Evolutionary conservation across 2,797 vertebrate genomes (phyloP), one percentile per base, ranked within the genome.

Genomic region (Pampus argenteus): DNA sequence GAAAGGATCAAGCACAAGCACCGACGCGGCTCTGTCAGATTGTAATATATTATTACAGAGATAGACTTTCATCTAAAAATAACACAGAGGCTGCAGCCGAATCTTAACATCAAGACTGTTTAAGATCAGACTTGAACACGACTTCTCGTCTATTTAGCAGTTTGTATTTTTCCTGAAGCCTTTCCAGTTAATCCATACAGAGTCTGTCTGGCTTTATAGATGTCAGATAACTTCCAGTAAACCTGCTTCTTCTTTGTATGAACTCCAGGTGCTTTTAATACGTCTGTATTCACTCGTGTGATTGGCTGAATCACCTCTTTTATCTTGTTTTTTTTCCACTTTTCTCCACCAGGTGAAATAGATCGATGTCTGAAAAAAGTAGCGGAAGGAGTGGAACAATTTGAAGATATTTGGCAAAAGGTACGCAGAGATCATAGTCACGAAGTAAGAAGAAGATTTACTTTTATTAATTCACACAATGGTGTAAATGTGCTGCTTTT

Each of bases 291-390:
- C 15, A 18, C 47, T 11, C 10, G 2, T 23, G 47, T 49, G 47
- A 49, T 13, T 14, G 20, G 9, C 2, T 49, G 10, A 0, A 22
- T 49, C 20, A 22, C 17, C 5, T 28, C 23, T n/a, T 6, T 20
- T 6, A n/a, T 2, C 44, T 47, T 9, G 8, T n/a, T 28, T 29
- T 8, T 28, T 10, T 8, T 59, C 22, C 17, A 54, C n/a, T 34
- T 15, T 44, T 54, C 5, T 74, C 28, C n/a, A 70, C 0, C 85
- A 94, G 96, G 95, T 88, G 96, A 97, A 94, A 97, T 96, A 93
- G 96, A 97, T 89, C 95, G 96, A 94, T 97, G 96, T 95, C 94
- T 96, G 92, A 97, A 97, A 94, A 97, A 97, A 93, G 96, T 97
- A 86, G 94, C 95, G 38, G 96, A 97, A 73, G 96, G 96, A 0